Percentiles rank a stretch among this genome's conserved stretches.
These are phyloP conservation scores for Epirrhoe alternata DNA, from an alignment of 2,888 invertebrate species.

Conservation along the genomic window DNA sequence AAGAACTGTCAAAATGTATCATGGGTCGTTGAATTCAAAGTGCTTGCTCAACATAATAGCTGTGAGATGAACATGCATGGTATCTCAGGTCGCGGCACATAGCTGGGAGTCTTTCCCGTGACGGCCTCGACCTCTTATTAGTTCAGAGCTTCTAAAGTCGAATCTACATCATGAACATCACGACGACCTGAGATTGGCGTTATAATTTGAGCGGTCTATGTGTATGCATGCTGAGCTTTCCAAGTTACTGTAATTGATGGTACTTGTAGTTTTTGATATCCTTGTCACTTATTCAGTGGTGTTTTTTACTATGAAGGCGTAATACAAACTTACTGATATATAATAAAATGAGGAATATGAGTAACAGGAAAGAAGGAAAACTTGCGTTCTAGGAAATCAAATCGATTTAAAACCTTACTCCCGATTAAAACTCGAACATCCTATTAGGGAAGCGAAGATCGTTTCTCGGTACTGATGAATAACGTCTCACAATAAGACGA, in stretches of 20 bases:
- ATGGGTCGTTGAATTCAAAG: slow-evolving; percentile 37
- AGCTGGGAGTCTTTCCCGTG: slow-evolving; percentile 76
- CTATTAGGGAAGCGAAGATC: slow-evolving; percentile 46
- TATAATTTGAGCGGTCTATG: too few species aligned
- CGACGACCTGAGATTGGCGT: too few species aligned
- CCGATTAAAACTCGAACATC: slow-evolving; percentile 16
- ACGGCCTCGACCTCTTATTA: slow-evolving; percentile 71
- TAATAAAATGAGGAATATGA: not conserved
- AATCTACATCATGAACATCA: too few species aligned
- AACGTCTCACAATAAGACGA: slow-evolving; percentile 48
- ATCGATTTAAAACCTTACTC: slow-evolving; percentile 13
- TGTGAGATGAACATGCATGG: slow-evolving; percentile 53
- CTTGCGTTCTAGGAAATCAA: slow-evolving; percentile 2
- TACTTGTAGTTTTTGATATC: too few species aligned
- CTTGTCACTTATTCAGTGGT: too few species aligned
- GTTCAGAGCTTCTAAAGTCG: slow-evolving; percentile 27
- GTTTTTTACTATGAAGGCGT: too few species aligned
- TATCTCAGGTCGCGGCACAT: slow-evolving; percentile 61
- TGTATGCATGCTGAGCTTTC: too few species aligned
- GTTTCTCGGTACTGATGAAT: slow-evolving; percentile 68
- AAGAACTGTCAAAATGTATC: slow-evolving; percentile 20
- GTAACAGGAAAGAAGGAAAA: slow-evolving; percentile 1
- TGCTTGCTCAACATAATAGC: slow-evolving; percentile 42
- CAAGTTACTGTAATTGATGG: too few species aligned
- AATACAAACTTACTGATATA: slow-evolving; percentile 35